A percentile compares a stretch with the other conserved stretches of the same genome.
Evolutionary conservation across 2,797 vertebrate species (phyloP).

Genomic region (Chlorospingus flavigularis): DNA sequence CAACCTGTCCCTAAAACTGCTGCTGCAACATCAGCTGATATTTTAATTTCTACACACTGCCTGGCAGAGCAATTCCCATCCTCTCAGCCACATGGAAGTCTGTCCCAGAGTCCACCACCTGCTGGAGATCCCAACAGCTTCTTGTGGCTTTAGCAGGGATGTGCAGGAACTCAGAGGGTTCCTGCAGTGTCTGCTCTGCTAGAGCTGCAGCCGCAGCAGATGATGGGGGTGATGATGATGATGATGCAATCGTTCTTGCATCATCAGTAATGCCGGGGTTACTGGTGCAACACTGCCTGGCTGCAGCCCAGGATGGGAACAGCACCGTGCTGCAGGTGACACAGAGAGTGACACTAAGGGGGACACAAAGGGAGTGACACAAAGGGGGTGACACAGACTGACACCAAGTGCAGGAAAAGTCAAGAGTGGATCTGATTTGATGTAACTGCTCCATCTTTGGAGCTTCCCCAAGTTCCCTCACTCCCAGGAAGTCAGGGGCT

Average conservation of each 20-base stretch:
- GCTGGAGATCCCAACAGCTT: background rate
- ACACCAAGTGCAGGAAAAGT: background rate
- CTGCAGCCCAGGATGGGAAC: background rate
- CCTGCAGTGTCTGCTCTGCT: accelerated
- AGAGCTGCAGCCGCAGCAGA: background rate
- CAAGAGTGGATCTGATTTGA: accelerated
- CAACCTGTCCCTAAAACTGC: background rate
- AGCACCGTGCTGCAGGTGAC: background rate
- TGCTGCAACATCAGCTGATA: accelerated
- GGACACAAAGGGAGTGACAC: background rate
- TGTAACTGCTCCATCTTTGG: background rate
- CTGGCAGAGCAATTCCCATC: background rate
- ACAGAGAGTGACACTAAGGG: background rate
- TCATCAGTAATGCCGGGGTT: background rate
- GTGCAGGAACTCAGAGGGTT: accelerated
- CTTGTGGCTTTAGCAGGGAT: accelerated
- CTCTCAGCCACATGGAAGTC: background rate
- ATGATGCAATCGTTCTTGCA: background rate
- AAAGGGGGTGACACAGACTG: background rate
- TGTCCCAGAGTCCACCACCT: background rate
- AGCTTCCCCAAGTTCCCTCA: background rate
- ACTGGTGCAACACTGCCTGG: background rate
- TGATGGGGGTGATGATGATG: background rate
- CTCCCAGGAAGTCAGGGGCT: background rate
- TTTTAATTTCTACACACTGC: accelerated